phyloP scores from a whole-genome alignment of 2,888 invertebrate species.

The Exephanes ischioxanthus region DNA sequence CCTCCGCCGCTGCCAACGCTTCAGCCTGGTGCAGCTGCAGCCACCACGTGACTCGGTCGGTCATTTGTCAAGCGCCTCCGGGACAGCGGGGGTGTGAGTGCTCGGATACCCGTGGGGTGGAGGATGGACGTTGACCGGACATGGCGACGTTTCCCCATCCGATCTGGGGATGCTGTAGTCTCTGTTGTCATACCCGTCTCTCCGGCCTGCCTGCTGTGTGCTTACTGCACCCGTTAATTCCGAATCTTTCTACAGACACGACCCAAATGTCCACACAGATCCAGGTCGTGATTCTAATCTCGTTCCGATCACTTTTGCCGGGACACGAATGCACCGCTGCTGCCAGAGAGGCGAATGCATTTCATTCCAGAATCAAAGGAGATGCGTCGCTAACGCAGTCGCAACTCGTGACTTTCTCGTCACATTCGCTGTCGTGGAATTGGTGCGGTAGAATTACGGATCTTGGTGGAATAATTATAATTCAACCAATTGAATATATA shows the following conservation, averaged over 20 bases:
- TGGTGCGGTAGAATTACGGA: too few species aligned
- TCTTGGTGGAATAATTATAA: too few species aligned
- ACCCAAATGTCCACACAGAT: background rate
- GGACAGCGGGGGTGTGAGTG: slow-evolving; percentile 45
- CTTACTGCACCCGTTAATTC: slow-evolving; percentile 18
- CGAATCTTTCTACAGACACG: background rate
- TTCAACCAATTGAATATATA: too few species aligned
- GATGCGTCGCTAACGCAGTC: background rate
- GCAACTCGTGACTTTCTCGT: too few species aligned
- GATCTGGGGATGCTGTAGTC: slow-evolving; percentile 32
- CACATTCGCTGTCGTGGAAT: too few species aligned
- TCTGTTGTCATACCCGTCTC: slow-evolving; percentile 30
- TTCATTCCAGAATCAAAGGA: background rate
- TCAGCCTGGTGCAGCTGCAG: slow-evolving; percentile 31
- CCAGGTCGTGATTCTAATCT: slow-evolving; percentile 13
- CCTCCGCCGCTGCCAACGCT: slow-evolving; percentile 32
- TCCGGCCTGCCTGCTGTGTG: slow-evolving; percentile 5
- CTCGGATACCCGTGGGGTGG: slow-evolving; percentile 44
- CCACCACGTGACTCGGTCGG: slow-evolving; percentile 53
- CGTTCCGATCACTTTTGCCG: slow-evolving; percentile 12
- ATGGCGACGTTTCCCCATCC: slow-evolving; percentile 56
- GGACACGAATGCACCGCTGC: background rate
- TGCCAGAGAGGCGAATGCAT: background rate
- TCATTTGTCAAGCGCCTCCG: slow-evolving; percentile 67
- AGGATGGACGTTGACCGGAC: slow-evolving; percentile 62